phyloP scores from a whole-genome alignment of 2,113 vertebrate species.

The Fukomys damarensis region DNA sequence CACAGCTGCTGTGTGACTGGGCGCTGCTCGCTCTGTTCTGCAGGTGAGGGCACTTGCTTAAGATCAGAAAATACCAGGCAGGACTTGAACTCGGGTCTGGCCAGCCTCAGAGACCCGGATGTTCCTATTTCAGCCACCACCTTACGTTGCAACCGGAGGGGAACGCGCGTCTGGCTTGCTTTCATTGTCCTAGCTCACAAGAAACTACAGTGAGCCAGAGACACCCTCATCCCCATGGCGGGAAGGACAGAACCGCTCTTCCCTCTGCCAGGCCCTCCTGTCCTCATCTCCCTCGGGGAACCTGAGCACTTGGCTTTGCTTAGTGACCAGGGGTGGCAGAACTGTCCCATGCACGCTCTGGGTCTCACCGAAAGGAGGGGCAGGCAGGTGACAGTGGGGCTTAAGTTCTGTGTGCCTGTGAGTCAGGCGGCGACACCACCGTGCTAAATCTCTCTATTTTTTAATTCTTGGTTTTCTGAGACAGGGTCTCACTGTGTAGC shows the following conservation, averaged over 20 bases:
- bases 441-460: no score
- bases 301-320: constrained; percentile 69
- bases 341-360: not conserved
- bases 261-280: not conserved
- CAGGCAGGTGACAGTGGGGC: not conserved
- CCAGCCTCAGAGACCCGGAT: not conserved
- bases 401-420: not conserved
- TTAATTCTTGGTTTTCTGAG: not conserved
- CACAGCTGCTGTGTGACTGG: not conserved
- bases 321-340: constrained; percentile 58
- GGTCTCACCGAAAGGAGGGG: not conserved
- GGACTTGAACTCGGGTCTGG: not conserved
- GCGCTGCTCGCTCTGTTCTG: not conserved
- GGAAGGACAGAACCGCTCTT: constrained; percentile 18
- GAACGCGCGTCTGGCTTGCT: not conserved
- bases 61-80: not conserved
- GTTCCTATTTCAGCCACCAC: not conserved
- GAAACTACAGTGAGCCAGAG: not conserved
- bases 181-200: constrained; percentile 2
- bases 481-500: not conserved
- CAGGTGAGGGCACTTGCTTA: constrained; percentile 12
- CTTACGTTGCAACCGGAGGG: not conserved
- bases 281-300: constrained; percentile 61
- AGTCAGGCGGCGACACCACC: no score
- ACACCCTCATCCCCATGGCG: not conserved